These are phyloP conservation scores for Ia io DNA, from an alignment of 2,113 vertebrate species.

Conservation along the genomic window DNA sequence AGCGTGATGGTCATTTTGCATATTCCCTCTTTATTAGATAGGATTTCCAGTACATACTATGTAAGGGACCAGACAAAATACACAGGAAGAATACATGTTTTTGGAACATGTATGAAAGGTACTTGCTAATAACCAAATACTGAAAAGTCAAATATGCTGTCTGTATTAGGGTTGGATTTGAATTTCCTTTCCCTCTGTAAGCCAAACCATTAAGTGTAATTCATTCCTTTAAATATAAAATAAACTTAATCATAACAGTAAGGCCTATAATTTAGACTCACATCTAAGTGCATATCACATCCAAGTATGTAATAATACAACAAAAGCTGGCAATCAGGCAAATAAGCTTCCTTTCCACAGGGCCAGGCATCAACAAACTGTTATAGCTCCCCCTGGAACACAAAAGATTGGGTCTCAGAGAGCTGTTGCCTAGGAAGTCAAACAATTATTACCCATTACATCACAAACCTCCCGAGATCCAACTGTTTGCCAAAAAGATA, in stretches of 20 bases:
- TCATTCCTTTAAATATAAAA: slow-evolving; percentile 24
- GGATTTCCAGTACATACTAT: background rate
- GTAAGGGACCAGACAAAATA: background rate
- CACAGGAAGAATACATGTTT: background rate
- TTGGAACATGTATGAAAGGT: background rate
- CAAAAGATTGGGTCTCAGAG: background rate
- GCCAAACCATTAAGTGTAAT: background rate
- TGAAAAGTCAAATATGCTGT: slow-evolving; percentile 4
- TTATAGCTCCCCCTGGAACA: slow-evolving; percentile 31
- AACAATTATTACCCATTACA: slow-evolving; percentile 59
- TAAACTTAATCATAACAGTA: background rate
- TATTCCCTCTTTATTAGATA: too few species aligned
- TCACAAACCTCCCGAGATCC: slow-evolving; percentile 48
- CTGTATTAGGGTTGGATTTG: background rate
- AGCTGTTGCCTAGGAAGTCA: slow-evolving; percentile 55
- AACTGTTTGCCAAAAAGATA: slow-evolving; percentile 55
- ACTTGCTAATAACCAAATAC: background rate
- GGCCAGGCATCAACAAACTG: background rate
- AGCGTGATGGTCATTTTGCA: too few species aligned
- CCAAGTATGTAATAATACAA: background rate
- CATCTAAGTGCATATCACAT: background rate
- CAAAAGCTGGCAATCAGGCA: slow-evolving; percentile 14
- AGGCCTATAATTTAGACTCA: background rate
- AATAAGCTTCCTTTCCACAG: background rate
- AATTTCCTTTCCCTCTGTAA: background rate